A percentile compares a stretch with the other conserved stretches of the same genome.
phyloP scores from a whole-genome alignment of 1,140 invertebrate species.

The Pogonomyrmex barbatus region DNA sequence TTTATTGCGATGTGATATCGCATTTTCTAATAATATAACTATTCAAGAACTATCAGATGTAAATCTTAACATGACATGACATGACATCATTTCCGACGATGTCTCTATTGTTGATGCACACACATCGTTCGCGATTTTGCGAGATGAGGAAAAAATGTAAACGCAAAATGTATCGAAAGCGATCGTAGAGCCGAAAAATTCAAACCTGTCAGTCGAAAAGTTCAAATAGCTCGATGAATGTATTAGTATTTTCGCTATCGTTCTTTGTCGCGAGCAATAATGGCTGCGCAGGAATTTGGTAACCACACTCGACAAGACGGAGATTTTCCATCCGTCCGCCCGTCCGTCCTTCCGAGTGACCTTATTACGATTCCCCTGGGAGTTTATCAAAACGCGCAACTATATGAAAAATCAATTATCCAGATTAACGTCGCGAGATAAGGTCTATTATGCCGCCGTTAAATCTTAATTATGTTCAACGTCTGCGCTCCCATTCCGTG shows the following conservation, averaged over 20 bases:
- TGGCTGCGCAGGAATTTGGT: neutral
- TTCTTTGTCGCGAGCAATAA: neutral
- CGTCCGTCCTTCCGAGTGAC: neutral
- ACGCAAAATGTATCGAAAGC: neutral
- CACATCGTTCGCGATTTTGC: neutral
- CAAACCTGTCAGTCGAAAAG: neutral
- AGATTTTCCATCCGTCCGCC: neutral
- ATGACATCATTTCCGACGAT: neutral
- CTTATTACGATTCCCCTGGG: neutral
- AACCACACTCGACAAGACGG: neutral
- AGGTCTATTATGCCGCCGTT: conserved; percentile 55
- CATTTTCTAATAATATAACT: neutral
- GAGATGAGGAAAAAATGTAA: neutral
- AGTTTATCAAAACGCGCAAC: conserved; percentile 22
- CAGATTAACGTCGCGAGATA: conserved; percentile 67
- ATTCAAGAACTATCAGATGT: no score
- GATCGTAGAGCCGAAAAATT: neutral
- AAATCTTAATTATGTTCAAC: conserved; percentile 70
- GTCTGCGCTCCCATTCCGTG: conserved; percentile 1
- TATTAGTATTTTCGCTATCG: neutral
- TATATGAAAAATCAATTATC: conserved; percentile 67
- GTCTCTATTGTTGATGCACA: conserved; percentile 35
- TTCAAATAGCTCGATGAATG: neutral
- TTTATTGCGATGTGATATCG: neutral
- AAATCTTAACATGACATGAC: no score